phyloP scores from a whole-genome alignment of 2,888 invertebrate genomes.

The Caprella mutica region DNA sequence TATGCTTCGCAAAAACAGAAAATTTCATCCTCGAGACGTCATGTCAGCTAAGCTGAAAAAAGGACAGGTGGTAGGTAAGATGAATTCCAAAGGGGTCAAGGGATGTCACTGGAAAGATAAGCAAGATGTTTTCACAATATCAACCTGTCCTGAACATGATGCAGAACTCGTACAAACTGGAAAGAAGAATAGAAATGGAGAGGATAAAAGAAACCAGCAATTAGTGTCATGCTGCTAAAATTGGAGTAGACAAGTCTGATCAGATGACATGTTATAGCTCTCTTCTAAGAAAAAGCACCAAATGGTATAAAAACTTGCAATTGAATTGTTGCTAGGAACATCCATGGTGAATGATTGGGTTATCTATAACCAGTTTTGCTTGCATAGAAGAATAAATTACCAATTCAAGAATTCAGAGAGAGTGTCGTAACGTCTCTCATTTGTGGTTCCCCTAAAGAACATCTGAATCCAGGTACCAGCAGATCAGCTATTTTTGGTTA shows the following conservation, averaged over 20 bases:
- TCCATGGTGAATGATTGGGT: constrained; percentile 5
- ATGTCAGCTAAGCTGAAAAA: constrained; percentile 8
- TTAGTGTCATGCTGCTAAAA: constrained; percentile 4
- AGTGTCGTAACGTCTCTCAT: constrained; percentile 1
- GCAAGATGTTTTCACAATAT: constrained; percentile 4
- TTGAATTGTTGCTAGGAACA: constrained; percentile 9
- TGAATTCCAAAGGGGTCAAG: constrained; percentile 1
- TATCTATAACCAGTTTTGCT: constrained; percentile 1
- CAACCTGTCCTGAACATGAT: neutral
- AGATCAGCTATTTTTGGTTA: neutral
- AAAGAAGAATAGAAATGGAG: neutral
- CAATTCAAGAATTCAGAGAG: neutral
- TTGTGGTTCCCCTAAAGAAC: neutral
- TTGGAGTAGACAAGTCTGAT: constrained; percentile 5
- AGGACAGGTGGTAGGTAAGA: neutral
- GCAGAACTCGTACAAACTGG: neutral
- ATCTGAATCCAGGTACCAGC: constrained; percentile 2
- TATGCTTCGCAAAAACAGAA: neutral
- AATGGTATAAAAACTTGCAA: constrained; percentile 9
- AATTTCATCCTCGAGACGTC: neutral
- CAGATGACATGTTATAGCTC: constrained; percentile 6
- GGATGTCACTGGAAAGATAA: constrained; percentile 11
- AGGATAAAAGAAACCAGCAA: too few relatives aligned
- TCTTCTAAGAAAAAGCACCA: constrained; percentile 2
- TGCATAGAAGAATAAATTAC: neutral